Evolutionary conservation across 30 jellyfish, hydroid and myxozoan genomes (phyloP), one percentile per base, ranked within the genome.

Genomic region (Cassiopea andromeda): DNA sequence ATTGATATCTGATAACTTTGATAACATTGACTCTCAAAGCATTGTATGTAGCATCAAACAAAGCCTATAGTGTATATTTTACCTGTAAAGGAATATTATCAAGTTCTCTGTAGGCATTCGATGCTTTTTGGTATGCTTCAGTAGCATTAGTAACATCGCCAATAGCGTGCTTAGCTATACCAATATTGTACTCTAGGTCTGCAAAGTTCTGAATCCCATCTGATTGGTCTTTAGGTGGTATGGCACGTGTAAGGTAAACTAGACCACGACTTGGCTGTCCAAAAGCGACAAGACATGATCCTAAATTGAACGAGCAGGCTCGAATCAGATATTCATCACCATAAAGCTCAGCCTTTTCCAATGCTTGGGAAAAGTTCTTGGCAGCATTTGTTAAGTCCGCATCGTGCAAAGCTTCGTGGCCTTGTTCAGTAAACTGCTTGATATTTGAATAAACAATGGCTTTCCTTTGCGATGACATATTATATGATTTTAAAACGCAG

Each of bases 301-400:
- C 99, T 60, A 92, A 91, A 78, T 95, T 95, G 80, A 95, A 95
- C 59, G 93, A 69, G 77, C 99, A 95, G n/a, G 95, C 95, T 12
- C 96, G 97, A 47, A 75, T 57, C 50, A 91, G 27, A 71, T 43
- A 87, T 27, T 71, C 93, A 72, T 95, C 96, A n/a, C 88, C 86
- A 18, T 69, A 73, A 1, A 82, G 89, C 45, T 83, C 88, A 15
- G 99, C 96, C 15, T 73, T 58, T 59, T 80, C 85, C 54, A 84
- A 85, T 9, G 97, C 99, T 18, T 73, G 70, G 43, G 91, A 88
- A 66, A 95, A 95, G n/a, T 77, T 46, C 84, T 95, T 91, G 17
- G 90, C 90, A 48, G 99, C 99, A 72, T 70, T 93, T 5, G 67
- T 60, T 46, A 88, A 46, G 57, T 80, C 86, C 44, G 97, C 98